Evolutionary conservation across 1,140 invertebrate species (phyloP).

Genomic region (Diuraphis noxia): DNA sequence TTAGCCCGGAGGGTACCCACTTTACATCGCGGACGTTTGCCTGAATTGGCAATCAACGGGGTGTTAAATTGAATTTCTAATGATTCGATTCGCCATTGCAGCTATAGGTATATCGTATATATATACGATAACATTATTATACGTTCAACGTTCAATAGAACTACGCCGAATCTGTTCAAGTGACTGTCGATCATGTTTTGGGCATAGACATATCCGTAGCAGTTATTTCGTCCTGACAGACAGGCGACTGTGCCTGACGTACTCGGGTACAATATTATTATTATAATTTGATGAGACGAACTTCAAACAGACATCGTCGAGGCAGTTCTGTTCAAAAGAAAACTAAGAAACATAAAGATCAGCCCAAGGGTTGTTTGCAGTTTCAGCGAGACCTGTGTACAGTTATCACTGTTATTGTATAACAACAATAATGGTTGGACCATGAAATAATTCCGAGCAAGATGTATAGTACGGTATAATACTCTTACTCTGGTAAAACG

Average conservation of each 20-base stretch:
- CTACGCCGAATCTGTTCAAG: neutral
- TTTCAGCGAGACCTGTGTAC: too few relatives aligned
- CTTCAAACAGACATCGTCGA: too few relatives aligned
- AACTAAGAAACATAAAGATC: neutral
- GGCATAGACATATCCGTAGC: neutral
- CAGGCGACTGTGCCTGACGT: too few relatives aligned
- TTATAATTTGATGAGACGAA: too few relatives aligned
- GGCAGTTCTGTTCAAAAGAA: neutral
- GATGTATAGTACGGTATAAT: too few relatives aligned
- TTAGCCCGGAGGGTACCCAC: neutral
- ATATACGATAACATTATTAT: neutral
- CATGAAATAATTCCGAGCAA: too few relatives aligned
- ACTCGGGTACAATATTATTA: too few relatives aligned
- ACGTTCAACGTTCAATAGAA: neutral
- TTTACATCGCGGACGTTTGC: neutral
- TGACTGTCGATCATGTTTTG: neutral
- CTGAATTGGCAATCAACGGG: constrained; percentile 24
- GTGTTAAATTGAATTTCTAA: constrained; percentile 10
- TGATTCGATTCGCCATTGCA: neutral
- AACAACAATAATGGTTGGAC: too few relatives aligned
- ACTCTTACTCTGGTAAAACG: too few relatives aligned
- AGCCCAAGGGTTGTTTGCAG: neutral
- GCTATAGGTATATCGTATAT: too few relatives aligned
- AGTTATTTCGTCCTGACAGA: neutral
- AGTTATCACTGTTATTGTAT: too few relatives aligned